Evolutionary conservation across 2,888 invertebrate genomes (phyloP).

Genomic region (Patella caerulea): DNA sequence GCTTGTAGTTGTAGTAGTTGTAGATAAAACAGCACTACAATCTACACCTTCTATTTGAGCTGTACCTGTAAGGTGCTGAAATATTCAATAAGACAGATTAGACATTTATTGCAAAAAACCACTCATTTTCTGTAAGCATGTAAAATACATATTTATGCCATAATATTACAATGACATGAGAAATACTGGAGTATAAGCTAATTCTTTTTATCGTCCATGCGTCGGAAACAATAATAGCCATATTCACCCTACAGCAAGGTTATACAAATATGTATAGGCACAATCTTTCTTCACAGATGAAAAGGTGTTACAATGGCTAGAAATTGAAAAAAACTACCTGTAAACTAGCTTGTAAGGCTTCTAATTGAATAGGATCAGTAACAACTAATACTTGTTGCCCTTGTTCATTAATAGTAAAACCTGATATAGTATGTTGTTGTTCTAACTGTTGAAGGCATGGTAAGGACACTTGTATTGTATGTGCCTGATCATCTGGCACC

Average conservation of each 20-base stretch:
- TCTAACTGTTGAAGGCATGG: constrained; percentile 43
- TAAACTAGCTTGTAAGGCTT: constrained; percentile 58
- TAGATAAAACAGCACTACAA: too few species aligned
- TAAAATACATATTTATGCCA: background rate
- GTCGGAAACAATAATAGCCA: too few species aligned
- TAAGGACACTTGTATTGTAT: constrained; percentile 24
- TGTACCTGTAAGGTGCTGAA: too few species aligned
- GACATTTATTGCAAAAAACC: background rate
- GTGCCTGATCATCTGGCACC: background rate
- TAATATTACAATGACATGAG: background rate
- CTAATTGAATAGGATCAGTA: constrained; percentile 64
- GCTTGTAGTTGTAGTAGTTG: too few species aligned
- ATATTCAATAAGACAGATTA: background rate
- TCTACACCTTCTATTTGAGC: too few species aligned
- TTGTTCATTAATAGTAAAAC: constrained; percentile 56
- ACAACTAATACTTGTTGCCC: constrained; percentile 66
- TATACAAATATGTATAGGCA: background rate
- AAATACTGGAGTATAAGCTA: background rate
- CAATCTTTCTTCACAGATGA: background rate
- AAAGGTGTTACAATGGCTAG: background rate
- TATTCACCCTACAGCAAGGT: too few species aligned
- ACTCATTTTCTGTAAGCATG: background rate
- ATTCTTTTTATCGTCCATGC: background rate
- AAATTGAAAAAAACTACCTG: background rate
- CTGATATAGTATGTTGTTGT: constrained; percentile 53